Evolutionary conservation across 2,797 vertebrate species (phyloP).

Genomic region (Manis pentadactyla): DNA sequence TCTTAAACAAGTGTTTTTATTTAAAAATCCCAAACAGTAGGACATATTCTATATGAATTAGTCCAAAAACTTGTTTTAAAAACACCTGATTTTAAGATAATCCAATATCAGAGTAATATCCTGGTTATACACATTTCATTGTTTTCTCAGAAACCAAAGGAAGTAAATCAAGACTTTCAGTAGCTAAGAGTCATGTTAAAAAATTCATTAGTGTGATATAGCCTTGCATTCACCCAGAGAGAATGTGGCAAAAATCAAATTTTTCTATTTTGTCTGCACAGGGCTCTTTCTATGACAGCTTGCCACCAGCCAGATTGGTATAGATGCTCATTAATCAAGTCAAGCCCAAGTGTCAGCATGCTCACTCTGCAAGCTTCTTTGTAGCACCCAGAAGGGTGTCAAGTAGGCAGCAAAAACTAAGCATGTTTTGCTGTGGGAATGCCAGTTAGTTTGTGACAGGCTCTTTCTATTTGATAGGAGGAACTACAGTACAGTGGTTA

Average conservation of each 20-base stretch:
- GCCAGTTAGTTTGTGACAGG: neutral
- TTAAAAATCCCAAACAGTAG: neutral
- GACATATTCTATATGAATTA: neutral
- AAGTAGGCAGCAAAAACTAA: neutral
- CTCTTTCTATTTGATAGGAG: neutral
- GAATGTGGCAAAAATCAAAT: neutral
- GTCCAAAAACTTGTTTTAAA: neutral
- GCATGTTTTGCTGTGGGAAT: neutral
- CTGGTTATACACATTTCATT: neutral
- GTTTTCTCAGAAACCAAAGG: constrained; percentile 2
- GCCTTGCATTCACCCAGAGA: neutral
- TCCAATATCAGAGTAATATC: neutral
- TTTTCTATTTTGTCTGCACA: neutral
- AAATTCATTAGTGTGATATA: neutral
- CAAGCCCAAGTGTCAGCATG: neutral
- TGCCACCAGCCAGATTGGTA: neutral
- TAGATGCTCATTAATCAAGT: neutral
- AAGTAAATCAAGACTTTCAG: neutral
- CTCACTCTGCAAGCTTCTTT: neutral
- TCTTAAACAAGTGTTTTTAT: neutral
- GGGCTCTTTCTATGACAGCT: neutral
- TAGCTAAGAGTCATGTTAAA: neutral
- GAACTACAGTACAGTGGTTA: neutral
- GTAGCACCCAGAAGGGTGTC: neutral
- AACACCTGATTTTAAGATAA: neutral